Evolutionary conservation across 2,888 invertebrate genomes (phyloP), one percentile per base, ranked within the genome.

Genomic region (Ichneumoninae sp.): DNA sequence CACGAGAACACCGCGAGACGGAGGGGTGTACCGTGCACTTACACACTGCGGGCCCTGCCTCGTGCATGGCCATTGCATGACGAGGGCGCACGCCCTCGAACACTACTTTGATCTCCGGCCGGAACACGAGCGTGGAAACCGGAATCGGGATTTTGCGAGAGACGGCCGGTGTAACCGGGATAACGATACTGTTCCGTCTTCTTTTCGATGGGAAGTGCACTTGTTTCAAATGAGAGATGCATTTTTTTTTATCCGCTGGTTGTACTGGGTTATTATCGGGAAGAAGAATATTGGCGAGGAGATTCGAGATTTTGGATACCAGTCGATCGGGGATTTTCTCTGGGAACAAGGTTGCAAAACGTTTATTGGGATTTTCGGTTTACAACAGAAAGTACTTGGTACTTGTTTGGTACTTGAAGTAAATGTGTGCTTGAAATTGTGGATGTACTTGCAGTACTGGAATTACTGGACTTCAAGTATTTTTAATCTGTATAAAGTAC

Each of bases 81-180:
- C 76, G 83, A 78, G 82, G 77, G 83, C 82, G 85, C 77, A 65
- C 85, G 74, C 78, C 62, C 70, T 50, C 78, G 80, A 47, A 77
- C 79, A 79, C 70, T 79, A 84, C 79, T 82, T 84, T 84, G 75
- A 84, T 82, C 84, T 75, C 71, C 33, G 52, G 76, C 71, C 84
- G 82, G 79, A 84, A 84, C 82, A 82, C 75, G 66, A 68, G 82
- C 82, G 78, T 82, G 79, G 71, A 82, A 84, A 84, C 66, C 75
- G 75, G 52, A 82, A 84, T 82, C 69, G 69, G 40, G 69, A 80
- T 72, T 47, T 44, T 13, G 30, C 36, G 13, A 22, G 50, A 44
- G 40, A 77, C 19, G 30, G n/a, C 13, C 40, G 10, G 40, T 40
- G 26, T 26, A 10, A 4, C 22, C 57, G 26, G 26, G 22, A 26